Conservation (phyloP, 1,140 invertebrate species). For the Oreohelix idahoensis region DNA sequence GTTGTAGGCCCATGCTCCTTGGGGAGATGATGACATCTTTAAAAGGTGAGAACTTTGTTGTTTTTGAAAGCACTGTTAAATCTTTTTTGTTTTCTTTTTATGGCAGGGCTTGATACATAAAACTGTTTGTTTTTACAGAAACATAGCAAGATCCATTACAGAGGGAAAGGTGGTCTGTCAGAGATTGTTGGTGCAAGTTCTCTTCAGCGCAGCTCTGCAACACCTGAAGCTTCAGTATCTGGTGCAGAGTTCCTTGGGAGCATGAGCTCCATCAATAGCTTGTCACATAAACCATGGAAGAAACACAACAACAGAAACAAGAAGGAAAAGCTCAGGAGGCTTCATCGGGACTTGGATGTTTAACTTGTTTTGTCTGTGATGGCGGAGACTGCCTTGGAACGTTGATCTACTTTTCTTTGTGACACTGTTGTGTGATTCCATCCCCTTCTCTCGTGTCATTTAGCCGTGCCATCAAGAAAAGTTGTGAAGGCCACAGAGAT, state of each 20-base stretch:
- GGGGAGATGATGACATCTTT: background rate
- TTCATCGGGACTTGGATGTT: slow-evolving; percentile 81
- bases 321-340: slow-evolving; percentile 86
- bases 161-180: slow-evolving; percentile 47
- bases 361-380: too few relatives aligned
- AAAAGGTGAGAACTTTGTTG: background rate
- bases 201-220: background rate
- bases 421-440: too few relatives aligned
- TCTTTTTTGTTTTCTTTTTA: background rate
- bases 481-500: too few relatives aligned
- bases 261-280: background rate
- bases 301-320: slow-evolving; percentile 87
- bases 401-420: too few relatives aligned
- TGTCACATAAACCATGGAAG: slow-evolving; percentile 84
- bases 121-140: slow-evolving; percentile 41
- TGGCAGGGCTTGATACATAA: background rate
- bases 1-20: too few relatives aligned
- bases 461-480: too few relatives aligned
- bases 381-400: too few relatives aligned
- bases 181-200: slow-evolving; percentile 51
- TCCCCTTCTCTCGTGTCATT: too few relatives aligned
- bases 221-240: background rate
- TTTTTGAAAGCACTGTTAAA: background rate
- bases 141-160: slow-evolving; percentile 51
- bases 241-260: background rate